Percentiles rank a stretch among this genome's conserved stretches.
These are phyloP conservation scores for Aphidius colemani DNA, from an alignment of 2,888 invertebrate genomes.

Conservation along the genomic window DNA sequence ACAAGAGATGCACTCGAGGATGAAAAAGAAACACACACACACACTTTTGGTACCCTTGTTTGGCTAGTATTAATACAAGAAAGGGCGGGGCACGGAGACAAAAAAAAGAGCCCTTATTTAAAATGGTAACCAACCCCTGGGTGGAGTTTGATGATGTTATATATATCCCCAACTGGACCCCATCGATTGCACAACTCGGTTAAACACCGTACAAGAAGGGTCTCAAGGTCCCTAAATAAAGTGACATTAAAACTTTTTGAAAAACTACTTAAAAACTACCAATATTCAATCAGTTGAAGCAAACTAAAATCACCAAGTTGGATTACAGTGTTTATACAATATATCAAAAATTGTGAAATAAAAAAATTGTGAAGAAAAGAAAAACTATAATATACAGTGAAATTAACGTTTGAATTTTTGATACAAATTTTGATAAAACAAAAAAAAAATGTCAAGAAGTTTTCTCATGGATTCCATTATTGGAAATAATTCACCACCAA, in stretches of 20 bases:
- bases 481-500: constrained; percentile 66
- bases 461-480: constrained; percentile 82
- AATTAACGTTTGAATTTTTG: constrained; percentile 12
- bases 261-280: too few species aligned
- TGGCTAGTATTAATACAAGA: constrained; percentile 23
- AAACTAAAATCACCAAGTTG: constrained; percentile 16
- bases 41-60: constrained; percentile 33
- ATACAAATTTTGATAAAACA: constrained; percentile 15
- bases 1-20: too few species aligned
- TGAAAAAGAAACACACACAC: too few species aligned
- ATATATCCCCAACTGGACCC: constrained; percentile 40
- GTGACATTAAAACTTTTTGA: background rate
- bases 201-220: constrained; percentile 38
- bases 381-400: constrained; percentile 13
- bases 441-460: constrained; percentile 74
- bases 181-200: constrained; percentile 44
- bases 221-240: constrained; percentile 17
- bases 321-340: constrained; percentile 36
- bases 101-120: constrained; percentile 43
- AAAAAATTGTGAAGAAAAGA: constrained; percentile 11
- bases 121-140: constrained; percentile 53
- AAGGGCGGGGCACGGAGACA: constrained; percentile 52
- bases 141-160: constrained; percentile 55
- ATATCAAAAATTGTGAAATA: constrained; percentile 20
- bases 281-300: background rate